Evolutionary conservation across 2,888 invertebrate genomes (phyloP).

Genomic region (Cosmia trapezina): DNA sequence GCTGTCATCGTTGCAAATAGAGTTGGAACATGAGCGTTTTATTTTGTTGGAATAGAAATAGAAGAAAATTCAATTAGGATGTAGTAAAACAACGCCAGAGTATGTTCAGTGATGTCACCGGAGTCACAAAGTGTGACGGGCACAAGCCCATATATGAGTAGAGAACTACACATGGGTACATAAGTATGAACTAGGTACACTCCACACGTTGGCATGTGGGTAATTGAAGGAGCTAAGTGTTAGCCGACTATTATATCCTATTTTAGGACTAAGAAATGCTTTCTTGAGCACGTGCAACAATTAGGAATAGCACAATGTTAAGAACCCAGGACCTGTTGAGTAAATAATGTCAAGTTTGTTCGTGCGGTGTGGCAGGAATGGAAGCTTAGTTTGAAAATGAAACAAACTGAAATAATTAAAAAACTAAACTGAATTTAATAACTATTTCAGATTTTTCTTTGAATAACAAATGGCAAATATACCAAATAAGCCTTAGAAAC

Average conservation of each 20-base stretch:
- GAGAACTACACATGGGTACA: conserved; percentile 23
- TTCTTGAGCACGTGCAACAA: conserved; percentile 60
- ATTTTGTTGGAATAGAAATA: conserved; percentile 48
- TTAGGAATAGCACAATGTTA: conserved; percentile 54
- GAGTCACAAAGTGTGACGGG: conserved; percentile 41
- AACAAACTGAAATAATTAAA: conserved; percentile 6
- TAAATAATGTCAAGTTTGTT: conserved; percentile 51
- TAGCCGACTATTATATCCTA: conserved; percentile 39
- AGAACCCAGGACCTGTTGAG: conserved; percentile 34
- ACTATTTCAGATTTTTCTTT: not conserved
- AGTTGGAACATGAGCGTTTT: conserved; percentile 19
- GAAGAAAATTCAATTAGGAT: conserved; percentile 49
- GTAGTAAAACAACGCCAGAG: conserved; percentile 41
- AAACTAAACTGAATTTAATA: not conserved
- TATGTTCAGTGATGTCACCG: conserved; percentile 59
- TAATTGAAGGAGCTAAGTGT: conserved; percentile 40
- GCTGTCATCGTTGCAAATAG: conserved; percentile 53
- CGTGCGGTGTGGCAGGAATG: conserved; percentile 17
- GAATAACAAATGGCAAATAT: not conserved
- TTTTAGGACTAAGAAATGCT: conserved; percentile 58
- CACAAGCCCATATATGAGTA: conserved; percentile 41
- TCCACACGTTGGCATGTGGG: conserved; percentile 44
- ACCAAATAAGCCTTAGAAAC: conserved; percentile 2
- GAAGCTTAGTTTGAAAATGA: conserved; percentile 21
- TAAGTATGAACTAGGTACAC: conserved; percentile 10